Percentiles rank a stretch among this genome's conserved stretches.
Evolutionary conservation across 2,888 invertebrate species (phyloP).

Genomic region (Chorisops tibialis): DNA sequence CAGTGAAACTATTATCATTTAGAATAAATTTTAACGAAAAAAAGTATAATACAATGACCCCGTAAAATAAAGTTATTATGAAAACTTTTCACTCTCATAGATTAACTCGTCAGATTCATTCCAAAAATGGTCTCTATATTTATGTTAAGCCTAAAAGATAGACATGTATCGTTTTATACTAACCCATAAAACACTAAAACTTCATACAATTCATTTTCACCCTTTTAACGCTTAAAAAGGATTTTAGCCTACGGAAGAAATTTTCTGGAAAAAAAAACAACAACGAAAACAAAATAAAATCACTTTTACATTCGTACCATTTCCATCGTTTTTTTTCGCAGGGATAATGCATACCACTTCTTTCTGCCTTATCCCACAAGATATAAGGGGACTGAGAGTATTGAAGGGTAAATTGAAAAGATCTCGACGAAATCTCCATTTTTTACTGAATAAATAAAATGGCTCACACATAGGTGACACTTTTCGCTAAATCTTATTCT

Average conservation of each 20-base stretch:
- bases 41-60: too few relatives aligned
- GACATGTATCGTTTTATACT: too few relatives aligned
- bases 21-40: too few relatives aligned
- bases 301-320: neutral
- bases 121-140: too few relatives aligned
- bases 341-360: neutral
- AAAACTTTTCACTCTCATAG: too few relatives aligned
- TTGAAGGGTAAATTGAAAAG: constrained; percentile 24
- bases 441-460: constrained; percentile 27
- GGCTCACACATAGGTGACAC: constrained; percentile 28
- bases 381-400: neutral
- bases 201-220: constrained; percentile 4
- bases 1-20: too few relatives aligned
- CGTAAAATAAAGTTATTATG: too few relatives aligned
- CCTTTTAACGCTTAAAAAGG: constrained; percentile 22
- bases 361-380: neutral
- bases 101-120: too few relatives aligned
- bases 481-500: constrained; percentile 30
- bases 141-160: too few relatives aligned
- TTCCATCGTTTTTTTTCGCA: neutral
- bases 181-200: too few relatives aligned
- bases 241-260: constrained; percentile 22
- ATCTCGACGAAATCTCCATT: constrained; percentile 20
- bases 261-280: neutral
- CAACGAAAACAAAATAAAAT: neutral